phyloP scores from a whole-genome alignment of 2,888 invertebrate species.

The Mythimna pallens region DNA sequence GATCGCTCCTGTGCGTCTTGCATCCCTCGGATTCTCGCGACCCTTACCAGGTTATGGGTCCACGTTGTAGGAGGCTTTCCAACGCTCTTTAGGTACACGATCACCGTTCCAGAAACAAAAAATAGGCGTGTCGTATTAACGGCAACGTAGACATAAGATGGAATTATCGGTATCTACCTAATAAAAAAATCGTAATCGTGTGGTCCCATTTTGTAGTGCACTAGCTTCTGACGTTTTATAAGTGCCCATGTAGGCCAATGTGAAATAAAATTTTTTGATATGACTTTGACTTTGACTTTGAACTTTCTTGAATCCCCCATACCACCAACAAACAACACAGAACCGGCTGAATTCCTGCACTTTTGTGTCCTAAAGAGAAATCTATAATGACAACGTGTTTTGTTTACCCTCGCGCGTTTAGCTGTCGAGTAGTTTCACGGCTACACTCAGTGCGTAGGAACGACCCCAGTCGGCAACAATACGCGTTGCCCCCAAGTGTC shows the following conservation, averaged over 20 bases:
- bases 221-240: too few species aligned
- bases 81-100: too few species aligned
- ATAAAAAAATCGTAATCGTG: neutral
- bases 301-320: neutral
- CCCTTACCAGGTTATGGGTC: too few species aligned
- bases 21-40: too few species aligned
- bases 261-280: too few species aligned
- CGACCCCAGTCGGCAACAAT: slow-evolving; percentile 64
- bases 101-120: too few species aligned
- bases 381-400: slow-evolving; percentile 21
- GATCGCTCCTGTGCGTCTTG: too few species aligned
- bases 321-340: neutral
- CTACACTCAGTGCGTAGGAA: slow-evolving; percentile 38
- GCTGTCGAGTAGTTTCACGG: slow-evolving; percentile 22
- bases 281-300: too few species aligned
- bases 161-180: neutral
- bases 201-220: neutral
- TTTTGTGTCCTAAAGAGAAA: slow-evolving; percentile 13
- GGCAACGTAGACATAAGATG: neutral
- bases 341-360: neutral
- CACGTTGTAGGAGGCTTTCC: too few species aligned
- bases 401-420: slow-evolving; percentile 59
- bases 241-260: too few species aligned
- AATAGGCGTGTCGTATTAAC: neutral
- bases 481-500: slow-evolving; percentile 73